phyloP scores from a whole-genome alignment of 1,140 invertebrate genomes.

The Listronotus bonariensis region DNA sequence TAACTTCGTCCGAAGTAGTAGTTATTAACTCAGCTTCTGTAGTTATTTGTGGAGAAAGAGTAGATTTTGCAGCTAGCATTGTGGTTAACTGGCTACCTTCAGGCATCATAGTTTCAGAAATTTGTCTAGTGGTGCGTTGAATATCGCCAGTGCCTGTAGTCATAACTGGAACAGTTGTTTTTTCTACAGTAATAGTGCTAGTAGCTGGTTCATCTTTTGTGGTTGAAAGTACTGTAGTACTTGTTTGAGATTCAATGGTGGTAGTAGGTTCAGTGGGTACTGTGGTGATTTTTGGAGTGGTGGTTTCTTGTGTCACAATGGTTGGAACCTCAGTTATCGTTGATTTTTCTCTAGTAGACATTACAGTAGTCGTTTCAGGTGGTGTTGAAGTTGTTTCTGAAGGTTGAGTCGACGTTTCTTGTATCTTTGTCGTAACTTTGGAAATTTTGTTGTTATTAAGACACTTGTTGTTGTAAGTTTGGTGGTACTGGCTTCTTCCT shows the following conservation, averaged over 20 bases:
- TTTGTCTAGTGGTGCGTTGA: conserved; percentile 25
- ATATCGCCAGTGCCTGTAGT: conserved; percentile 3
- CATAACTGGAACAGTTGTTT: neutral
- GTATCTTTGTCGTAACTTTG: conserved; percentile 6
- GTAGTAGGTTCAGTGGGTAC: conserved; percentile 24
- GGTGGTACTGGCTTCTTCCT: conserved; percentile 1
- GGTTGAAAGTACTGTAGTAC: conserved; percentile 17
- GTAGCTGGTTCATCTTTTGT: conserved; percentile 6
- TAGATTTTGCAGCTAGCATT: neutral
- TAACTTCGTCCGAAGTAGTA: neutral
- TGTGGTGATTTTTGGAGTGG: conserved; percentile 25
- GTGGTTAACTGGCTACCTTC: neutral
- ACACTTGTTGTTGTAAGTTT: neutral
- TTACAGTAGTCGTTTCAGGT: neutral
- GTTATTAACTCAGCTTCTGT: conserved; percentile 14
- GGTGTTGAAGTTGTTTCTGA: neutral
- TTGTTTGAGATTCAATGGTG: conserved; percentile 7
- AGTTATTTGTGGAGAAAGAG: neutral
- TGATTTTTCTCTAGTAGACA: neutral
- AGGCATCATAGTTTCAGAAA: neutral
- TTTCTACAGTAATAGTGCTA: neutral
- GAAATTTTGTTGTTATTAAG: too few relatives aligned
- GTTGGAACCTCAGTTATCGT: neutral
- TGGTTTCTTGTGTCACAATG: neutral
- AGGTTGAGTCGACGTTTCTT: neutral